Base-by-base conservation (phyloP, 2,797 vertebrate species). In the Vultur gryphus region DNA sequence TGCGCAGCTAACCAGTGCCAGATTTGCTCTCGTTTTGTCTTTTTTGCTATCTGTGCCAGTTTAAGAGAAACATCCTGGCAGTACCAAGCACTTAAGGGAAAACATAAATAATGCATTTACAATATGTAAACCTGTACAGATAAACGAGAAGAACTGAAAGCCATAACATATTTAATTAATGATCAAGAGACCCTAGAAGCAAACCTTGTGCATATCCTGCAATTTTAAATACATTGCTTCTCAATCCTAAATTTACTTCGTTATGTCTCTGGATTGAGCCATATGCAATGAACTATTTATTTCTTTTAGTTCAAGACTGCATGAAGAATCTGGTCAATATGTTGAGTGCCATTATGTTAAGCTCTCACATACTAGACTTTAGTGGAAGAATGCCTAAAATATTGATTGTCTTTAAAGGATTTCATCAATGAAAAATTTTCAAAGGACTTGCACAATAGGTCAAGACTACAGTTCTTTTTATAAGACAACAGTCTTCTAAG, bases 141-240 rank as follows among this genome's bases (percentile, higher is more conserved):
- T 95, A 96, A 97, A 94, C 7, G 55, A 97, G 91, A 97, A 83
- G 92, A 81, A 89, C 71, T 79, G 73, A 96, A 97, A 97, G 82
- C 70, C 58, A 94, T 91, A 96, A 95, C 89, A 92, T 96, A 95
- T 91, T 97, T 97, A 96, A 96, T 94, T 97, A 96, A 97, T 95
- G 91, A 89, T 72, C 71, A 82, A 80, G 54, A 91, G 62, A 80
- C 59, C 71, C 93, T 69, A 70, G 80, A 84, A 93, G 94, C 88
- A 90, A 95, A 91, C 83, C 95, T 52, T 82, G 75, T 95, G 59
- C 55, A 64, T 9, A 65, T 52, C 70, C 77, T 92, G 85, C 83
- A 95, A 80, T 94, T 92, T 96, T 80, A 91, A 96, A 80, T 54
- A 49, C 6, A 41, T 39, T 66, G 41, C 49, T 71, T 87, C 89